Evolutionary conservation across 2,113 vertebrate genomes (phyloP).

Genomic region (Ceratotherium simum): DNA sequence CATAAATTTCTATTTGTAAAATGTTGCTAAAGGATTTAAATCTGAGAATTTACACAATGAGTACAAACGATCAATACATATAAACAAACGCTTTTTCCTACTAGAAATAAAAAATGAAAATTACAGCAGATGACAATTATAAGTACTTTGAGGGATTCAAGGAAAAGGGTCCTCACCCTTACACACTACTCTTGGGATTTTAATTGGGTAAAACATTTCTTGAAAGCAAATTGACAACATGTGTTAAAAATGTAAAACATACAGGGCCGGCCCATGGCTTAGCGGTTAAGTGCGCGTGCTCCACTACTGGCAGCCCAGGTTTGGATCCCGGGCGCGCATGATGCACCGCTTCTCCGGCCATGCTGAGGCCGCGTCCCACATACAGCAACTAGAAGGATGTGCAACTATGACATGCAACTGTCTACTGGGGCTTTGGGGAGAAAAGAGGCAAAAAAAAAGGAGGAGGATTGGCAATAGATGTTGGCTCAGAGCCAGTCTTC

Average conservation of each 20-base stretch:
- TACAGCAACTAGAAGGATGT: too few relatives aligned
- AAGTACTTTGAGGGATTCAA: neutral
- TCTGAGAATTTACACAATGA: neutral
- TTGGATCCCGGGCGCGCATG: too few relatives aligned
- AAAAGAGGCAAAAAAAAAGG: too few relatives aligned
- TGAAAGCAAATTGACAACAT: neutral
- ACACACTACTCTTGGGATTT: neutral
- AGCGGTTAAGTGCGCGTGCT: too few relatives aligned
- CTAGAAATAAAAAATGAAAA: neutral
- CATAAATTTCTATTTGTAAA: neutral
- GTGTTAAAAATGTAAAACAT: neutral
- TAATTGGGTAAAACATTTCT: neutral
- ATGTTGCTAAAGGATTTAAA: neutral
- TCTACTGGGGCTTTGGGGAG: too few relatives aligned
- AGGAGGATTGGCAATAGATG: too few relatives aligned
- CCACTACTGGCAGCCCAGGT: too few relatives aligned
- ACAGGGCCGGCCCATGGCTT: too few relatives aligned
- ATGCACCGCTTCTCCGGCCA: too few relatives aligned
- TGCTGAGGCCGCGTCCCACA: too few relatives aligned
- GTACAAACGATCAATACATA: neutral
- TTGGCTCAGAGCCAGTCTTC: too few relatives aligned
- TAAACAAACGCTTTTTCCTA: neutral
- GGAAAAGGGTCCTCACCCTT: neutral
- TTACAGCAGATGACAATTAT: neutral
- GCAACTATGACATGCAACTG: too few relatives aligned